phyloP scores from a whole-genome alignment of 2,888 invertebrate genomes.

The Tenthredo livida region DNA sequence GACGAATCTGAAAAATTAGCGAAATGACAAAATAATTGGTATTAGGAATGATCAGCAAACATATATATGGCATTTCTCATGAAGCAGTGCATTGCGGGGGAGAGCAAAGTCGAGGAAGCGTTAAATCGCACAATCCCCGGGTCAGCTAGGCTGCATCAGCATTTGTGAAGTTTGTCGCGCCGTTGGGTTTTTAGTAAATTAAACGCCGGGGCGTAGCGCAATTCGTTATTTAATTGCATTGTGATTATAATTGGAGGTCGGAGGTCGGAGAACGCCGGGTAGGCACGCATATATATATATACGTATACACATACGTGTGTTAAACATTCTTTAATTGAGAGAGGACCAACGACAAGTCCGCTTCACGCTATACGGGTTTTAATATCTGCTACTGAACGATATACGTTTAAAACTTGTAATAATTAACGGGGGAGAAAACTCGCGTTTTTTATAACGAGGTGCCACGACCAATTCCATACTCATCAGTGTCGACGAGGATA shows the following conservation, averaged over 20 bases:
- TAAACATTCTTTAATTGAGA: slow-evolving; percentile 19
- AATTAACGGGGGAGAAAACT: not conserved
- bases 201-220: slow-evolving; percentile 1
- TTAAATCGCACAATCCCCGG: not conserved
- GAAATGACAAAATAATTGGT: not conserved
- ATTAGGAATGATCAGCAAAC: not conserved
- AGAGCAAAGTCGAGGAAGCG: not conserved
- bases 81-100: not conserved
- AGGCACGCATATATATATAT: not conserved
- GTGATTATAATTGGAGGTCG: slow-evolving; percentile 6
- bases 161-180: slow-evolving; percentile 15
- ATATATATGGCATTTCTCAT: not conserved
- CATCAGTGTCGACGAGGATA: slow-evolving; percentile 4
- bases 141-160: slow-evolving; percentile 5
- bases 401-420: slow-evolving; percentile 7
- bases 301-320: not conserved
- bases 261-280: not conserved
- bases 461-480: slow-evolving; percentile 30
- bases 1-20: not conserved
- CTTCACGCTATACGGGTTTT: not conserved
- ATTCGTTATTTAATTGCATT: slow-evolving; percentile 22
- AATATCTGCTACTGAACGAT: slow-evolving; percentile 24
- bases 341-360: not conserved
- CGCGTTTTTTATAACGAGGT: slow-evolving; percentile 13
- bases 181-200: slow-evolving; percentile 9